Base-by-base conservation (phyloP, 2,113 vertebrate species). In the Myotis davidii region DNA sequence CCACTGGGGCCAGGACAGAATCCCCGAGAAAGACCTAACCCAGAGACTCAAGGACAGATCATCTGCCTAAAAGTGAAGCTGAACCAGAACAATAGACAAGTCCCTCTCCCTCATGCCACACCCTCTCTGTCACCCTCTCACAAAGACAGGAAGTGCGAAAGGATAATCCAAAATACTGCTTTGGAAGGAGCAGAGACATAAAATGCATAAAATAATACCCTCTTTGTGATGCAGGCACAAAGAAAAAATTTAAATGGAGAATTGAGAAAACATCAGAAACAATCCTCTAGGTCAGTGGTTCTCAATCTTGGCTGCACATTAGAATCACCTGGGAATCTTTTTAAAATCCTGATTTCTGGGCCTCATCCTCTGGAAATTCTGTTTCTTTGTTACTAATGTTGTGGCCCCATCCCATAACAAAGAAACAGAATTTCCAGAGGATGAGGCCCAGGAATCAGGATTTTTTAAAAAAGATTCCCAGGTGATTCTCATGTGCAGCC, bases 111-210 rank as follows among this genome's bases (percentile, higher is more conserved):
- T 59, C 52, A 50, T 50, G 45, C 12, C 12, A 61, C 42, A 34
- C 2, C 5, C 14, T 3, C 21, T n/a, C 4, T 0, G 0, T 7
- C 29, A 78, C 48, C 17, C 59, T 69, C 16, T n/a, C n/a, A 42
- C 29, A 52, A 50, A 67, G n/a, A 14, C 27, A 65, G 17, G 6
- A 64, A 89, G 0, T 32, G 21, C 54, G 11, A 61, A 89, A 59
- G 18, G 67, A 12, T 50, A 29, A 23, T 4, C 8, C 5, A 89
- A 34, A 10, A 69, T 13, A 70, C 73, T 76, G 21, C 1, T 3
- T 65, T 27, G 10, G 3, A 70, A 65, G 13, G 0, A 42, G 3
- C 20, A 93, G 23, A 5, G 50, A 1, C 0, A 3, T 39, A 14
- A 81, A 50, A 13, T 21, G 2, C 0, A 3, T 39, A 14, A 81